Conservation (phyloP, 2,113 vertebrate species). For the Microtus montanus region DNA sequence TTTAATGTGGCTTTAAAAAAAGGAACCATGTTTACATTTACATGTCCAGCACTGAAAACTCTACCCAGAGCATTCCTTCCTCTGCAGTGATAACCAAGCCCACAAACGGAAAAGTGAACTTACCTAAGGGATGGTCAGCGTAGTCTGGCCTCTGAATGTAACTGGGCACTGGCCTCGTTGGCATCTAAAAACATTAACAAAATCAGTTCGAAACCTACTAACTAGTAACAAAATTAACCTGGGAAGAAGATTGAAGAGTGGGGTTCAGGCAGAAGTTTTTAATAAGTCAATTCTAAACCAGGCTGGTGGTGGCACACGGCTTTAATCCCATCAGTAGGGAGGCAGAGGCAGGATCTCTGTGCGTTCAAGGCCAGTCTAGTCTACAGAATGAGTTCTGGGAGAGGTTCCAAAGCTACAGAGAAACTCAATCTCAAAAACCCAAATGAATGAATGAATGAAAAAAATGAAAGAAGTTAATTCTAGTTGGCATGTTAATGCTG, state of each 20-base stretch:
- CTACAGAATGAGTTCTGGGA: no score
- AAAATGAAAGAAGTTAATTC: neutral
- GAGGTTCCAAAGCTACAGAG: no score
- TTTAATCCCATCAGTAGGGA: no score
- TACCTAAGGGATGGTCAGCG: slow-evolving; percentile 98
- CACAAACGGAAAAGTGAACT: slow-evolving; percentile 57
- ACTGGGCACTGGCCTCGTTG: slow-evolving; percentile 93
- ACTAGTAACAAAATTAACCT: slow-evolving; percentile 27
- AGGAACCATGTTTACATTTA: neutral
- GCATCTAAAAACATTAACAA: slow-evolving; percentile 88
- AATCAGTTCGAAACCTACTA: slow-evolving; percentile 4
- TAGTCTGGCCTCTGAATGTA: slow-evolving; percentile 99
- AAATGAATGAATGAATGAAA: no score
- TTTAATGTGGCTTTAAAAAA: neutral
- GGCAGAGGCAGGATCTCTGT: no score
- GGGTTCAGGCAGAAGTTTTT: neutral
- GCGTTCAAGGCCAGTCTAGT: no score
- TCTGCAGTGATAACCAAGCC: slow-evolving; percentile 14
- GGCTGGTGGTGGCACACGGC: no score
- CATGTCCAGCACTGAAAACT: slow-evolving; percentile 4
- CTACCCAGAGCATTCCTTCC: neutral
- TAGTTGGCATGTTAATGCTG: neutral
- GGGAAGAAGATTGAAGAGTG: neutral
- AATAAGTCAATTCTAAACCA: neutral
- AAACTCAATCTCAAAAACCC: no score